These are phyloP conservation scores for Nephrotoma flavescens DNA, from an alignment of 2,888 invertebrate genomes.

Conservation along the genomic window DNA sequence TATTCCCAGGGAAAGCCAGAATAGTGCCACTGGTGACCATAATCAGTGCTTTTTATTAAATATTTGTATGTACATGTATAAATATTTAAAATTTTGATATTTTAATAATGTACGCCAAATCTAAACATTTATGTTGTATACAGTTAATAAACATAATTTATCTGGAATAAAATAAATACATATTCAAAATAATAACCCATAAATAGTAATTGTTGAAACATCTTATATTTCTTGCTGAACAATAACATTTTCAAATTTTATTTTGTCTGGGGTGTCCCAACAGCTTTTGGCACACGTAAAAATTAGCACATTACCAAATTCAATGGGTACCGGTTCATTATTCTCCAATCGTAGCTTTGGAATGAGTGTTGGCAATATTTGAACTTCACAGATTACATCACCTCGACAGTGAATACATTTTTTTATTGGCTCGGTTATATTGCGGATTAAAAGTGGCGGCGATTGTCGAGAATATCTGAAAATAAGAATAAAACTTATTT, in stretches of 20 bases:
- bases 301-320: slow-evolving; percentile 75
- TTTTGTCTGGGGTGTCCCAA: slow-evolving; percentile 56
- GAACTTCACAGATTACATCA: slow-evolving; percentile 63
- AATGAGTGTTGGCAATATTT: slow-evolving; percentile 68
- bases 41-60: background rate
- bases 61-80: background rate
- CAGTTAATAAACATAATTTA: background rate
- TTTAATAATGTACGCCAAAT: background rate
- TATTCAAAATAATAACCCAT: background rate
- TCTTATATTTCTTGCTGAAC: slow-evolving; percentile 52
- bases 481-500: slow-evolving; percentile 8
- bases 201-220: background rate
- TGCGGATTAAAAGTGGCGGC: slow-evolving; percentile 53
- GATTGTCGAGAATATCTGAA: slow-evolving; percentile 61
- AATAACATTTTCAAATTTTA: slow-evolving; percentile 54
- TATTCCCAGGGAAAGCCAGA: no score
- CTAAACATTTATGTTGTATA: background rate
- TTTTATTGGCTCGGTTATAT: slow-evolving; percentile 36
- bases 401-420: slow-evolving; percentile 57
- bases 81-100: background rate
- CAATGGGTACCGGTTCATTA: slow-evolving; percentile 41
- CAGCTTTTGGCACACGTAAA: slow-evolving; percentile 76
- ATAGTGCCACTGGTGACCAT: background rate
- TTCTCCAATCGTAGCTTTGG: slow-evolving; percentile 47
- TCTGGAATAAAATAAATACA: background rate